Percentiles rank a stretch among this genome's conserved stretches.
Evolutionary conservation across 2,113 vertebrate species (phyloP).

Genomic region (Nesoenas mayeri): DNA sequence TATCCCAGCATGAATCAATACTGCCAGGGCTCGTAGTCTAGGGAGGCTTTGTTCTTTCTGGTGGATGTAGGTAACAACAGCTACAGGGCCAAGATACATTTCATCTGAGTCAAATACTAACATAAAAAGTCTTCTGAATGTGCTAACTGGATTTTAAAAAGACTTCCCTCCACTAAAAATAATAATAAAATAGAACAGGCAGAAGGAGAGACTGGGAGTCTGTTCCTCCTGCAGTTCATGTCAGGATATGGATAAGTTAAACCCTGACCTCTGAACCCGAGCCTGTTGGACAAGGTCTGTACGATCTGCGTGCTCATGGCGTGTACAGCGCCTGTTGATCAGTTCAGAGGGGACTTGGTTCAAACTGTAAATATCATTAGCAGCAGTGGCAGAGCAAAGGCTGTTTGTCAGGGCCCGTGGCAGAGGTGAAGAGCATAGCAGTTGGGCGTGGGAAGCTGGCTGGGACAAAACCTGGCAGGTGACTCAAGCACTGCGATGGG

Average conservation of each 20-base stretch:
- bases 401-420: neutral
- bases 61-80: neutral
- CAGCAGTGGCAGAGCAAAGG: neutral
- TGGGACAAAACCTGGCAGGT: neutral
- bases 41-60: neutral
- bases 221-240: neutral
- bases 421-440: neutral
- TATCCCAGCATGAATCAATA: neutral
- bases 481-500: neutral
- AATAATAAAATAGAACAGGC: neutral
- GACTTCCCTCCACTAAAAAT: neutral
- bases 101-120: neutral
- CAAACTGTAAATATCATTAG: neutral
- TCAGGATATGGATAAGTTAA: neutral
- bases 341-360: neutral
- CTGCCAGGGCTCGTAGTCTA: accelerated
- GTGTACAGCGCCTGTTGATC: accelerated
- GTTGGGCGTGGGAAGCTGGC: neutral
- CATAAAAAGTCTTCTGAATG: neutral
- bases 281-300: neutral
- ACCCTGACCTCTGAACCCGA: neutral
- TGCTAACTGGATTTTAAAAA: neutral
- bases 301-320: neutral
- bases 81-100: neutral
- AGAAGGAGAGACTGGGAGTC: neutral